These are phyloP conservation scores for Stomatorhinus ivindoensis DNA, from an alignment of 2,113 vertebrate genomes.

Conservation along the genomic window DNA sequence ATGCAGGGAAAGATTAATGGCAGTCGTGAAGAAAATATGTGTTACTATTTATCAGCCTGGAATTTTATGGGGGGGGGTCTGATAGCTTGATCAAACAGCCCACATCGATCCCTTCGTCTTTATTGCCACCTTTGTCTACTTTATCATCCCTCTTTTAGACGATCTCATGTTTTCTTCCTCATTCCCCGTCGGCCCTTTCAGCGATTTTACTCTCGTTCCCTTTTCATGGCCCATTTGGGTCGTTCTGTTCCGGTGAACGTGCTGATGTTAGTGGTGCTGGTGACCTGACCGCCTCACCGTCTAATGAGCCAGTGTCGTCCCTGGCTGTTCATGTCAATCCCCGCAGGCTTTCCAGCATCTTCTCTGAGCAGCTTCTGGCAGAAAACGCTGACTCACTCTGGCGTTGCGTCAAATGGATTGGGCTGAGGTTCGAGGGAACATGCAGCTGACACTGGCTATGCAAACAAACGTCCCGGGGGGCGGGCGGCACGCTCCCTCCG, in stretches of 20 bases:
- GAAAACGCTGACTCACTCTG: not conserved
- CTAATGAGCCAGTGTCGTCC: not conserved
- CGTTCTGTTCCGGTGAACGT: not conserved
- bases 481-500: not conserved
- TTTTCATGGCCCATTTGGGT: conserved; percentile 19
- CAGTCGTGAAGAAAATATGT: not conserved
- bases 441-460: not conserved
- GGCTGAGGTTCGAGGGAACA: not conserved
- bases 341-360: not conserved
- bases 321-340: not conserved
- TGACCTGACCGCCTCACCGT: not conserved
- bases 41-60: conserved; percentile 24
- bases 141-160: conserved; percentile 14
- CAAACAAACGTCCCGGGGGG: not conserved
- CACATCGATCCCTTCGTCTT: conserved; percentile 15
- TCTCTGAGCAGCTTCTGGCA: not conserved
- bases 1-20: conserved; percentile 20
- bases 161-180: conserved; percentile 20
- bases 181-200: not conserved
- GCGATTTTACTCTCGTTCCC: not conserved
- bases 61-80: not conserved
- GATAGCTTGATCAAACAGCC: conserved; percentile 13
- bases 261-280: conserved; percentile 8
- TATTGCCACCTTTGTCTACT: conserved; percentile 8
- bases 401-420: not conserved